phyloP scores from a whole-genome alignment of 1,140 invertebrate species.

The Nasonia vitripennis region DNA sequence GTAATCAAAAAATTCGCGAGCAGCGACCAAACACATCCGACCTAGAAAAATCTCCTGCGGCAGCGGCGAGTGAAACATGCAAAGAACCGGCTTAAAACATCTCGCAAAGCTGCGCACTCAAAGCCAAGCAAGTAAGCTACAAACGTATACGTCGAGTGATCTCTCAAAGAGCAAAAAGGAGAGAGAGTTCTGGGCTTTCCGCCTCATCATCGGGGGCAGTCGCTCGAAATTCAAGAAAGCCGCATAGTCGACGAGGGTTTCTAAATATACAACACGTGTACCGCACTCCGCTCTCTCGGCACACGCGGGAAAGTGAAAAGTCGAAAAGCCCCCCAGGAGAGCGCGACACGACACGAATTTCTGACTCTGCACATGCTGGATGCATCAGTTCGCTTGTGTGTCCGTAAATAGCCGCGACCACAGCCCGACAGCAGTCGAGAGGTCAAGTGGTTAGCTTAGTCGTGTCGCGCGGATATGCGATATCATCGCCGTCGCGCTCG shows the following conservation, averaged over 20 bases:
- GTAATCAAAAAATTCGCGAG: no score
- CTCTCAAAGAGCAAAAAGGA: neutral
- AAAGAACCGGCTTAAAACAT: neutral
- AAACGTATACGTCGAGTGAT: neutral
- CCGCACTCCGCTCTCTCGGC: neutral
- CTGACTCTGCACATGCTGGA: neutral
- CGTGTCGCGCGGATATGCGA: neutral
- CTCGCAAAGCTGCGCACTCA: neutral
- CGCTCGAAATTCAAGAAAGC: constrained; percentile 3
- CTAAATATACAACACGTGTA: constrained; percentile 7
- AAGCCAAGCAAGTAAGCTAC: neutral
- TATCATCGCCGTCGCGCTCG: neutral
- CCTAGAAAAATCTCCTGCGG: no score
- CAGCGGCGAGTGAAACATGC: no score
- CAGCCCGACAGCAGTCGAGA: neutral
- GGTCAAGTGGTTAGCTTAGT: constrained; percentile 41
- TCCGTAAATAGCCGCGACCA: constrained; percentile 33
- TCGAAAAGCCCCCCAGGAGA: neutral
- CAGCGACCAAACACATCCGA: no score
- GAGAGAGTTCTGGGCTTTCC: neutral
- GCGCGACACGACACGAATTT: neutral
- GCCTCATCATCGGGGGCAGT: neutral
- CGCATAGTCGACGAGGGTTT: neutral
- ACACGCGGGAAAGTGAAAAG: constrained; percentile 26
- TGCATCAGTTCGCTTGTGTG: neutral